Evolutionary conservation across 64 coral and sea anemone species (phyloP).

Genomic region (Trachythela sp.): DNA sequence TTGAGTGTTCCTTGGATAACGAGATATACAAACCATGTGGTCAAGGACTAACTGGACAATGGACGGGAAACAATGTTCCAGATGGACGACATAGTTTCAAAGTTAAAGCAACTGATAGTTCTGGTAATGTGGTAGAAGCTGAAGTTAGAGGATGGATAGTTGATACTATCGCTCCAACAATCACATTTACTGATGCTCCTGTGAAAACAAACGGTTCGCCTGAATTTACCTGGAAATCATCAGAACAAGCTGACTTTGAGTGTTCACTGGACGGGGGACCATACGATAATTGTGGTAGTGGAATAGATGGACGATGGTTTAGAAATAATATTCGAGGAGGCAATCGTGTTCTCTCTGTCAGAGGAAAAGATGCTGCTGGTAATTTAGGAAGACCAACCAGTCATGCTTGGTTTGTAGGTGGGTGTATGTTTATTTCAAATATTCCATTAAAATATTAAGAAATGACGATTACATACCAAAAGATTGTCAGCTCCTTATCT

Average conservation of each 20-base stretch:
- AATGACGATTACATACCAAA: no score
- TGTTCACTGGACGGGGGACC: neutral
- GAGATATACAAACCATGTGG: neutral
- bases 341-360: no score
- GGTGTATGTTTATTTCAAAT: no score
- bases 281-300: neutral
- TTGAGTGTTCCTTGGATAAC: neutral
- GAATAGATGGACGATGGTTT: neutral
- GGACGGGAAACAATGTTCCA: neutral
- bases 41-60: neutral
- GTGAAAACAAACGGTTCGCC: neutral
- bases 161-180: neutral
- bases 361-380: no score
- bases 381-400: neutral
- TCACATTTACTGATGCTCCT: neutral
- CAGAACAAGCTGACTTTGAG: neutral
- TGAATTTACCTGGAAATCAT: neutral
- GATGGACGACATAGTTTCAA: neutral
- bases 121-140: neutral
- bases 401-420: no score
- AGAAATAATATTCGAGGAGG: no score
- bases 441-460: no score
- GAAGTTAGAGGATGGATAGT: neutral
- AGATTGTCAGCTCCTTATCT: no score
- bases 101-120: neutral